A percentile compares a stretch with the other conserved stretches of the same genome.
These are phyloP conservation scores for Sitta carolinensis DNA, from an alignment of 2,797 vertebrate genomes.

Conservation along the genomic window DNA sequence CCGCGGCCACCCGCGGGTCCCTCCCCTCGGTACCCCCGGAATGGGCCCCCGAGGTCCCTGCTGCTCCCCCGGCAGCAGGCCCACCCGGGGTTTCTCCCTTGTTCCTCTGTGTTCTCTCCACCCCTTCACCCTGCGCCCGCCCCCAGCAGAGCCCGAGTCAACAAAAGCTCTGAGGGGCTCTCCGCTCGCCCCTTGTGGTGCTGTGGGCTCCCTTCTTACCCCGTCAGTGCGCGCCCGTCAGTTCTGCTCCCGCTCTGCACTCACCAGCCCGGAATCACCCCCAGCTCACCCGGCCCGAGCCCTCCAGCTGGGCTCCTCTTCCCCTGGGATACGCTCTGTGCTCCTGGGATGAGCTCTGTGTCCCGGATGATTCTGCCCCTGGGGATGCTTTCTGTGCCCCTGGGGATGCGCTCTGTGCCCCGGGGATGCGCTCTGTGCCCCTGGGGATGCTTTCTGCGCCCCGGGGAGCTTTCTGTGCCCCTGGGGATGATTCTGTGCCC, in stretches of 20 bases:
- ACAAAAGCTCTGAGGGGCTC: background rate
- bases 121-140: background rate
- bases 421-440: too few species aligned
- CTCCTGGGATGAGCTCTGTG: too few species aligned
- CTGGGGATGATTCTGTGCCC: too few species aligned
- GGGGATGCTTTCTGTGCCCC: too few species aligned
- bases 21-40: background rate
- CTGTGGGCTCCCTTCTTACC: fast-evolving
- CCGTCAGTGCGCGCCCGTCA: too few species aligned
- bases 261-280: background rate
- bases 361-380: too few species aligned
- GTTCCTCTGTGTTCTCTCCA: background rate
- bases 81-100: background rate
- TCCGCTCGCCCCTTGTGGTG: fast-evolving
- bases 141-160: background rate
- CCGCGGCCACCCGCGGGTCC: background rate
- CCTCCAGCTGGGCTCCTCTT: background rate
- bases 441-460: too few species aligned
- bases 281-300: too few species aligned
- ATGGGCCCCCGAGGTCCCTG: too few species aligned
- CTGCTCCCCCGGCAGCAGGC: background rate
- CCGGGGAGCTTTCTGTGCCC: too few species aligned
- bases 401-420: too few species aligned
- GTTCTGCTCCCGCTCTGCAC: background rate
- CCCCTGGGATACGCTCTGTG: too few species aligned